Evolutionary conservation across 2,888 invertebrate species (phyloP), one percentile per base, ranked within the genome.

Genomic region (Sinhomidia bicolor): DNA sequence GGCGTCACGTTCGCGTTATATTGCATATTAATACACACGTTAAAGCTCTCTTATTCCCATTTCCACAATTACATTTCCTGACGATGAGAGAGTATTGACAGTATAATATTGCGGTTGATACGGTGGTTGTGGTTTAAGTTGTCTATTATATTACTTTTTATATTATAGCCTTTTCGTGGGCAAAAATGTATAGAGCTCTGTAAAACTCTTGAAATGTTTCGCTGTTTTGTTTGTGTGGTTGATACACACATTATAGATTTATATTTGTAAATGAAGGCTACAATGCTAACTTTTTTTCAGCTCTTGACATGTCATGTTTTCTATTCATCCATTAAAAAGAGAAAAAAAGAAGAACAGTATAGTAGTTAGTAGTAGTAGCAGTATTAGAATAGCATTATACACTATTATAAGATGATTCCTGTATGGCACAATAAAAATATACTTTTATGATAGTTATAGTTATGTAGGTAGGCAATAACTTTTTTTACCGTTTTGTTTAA

Each of bases 1-100:
- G 65, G 32, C 78, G 78, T 85, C 85, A 85, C 85, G 85, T 85
- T 85, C 85, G 76, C 78, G 85, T 85, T 78, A 79, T 65, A 76
- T 26, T 85, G 65, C 85, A 85, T 57, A 57, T 85, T 51, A n/a
- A n/a, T n/a, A 62, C 62, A 36, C 36, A 78, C 78, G 85, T 65
- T 20, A 17, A 32, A 47, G 76, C 76, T 62, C 51, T 65, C 32
- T 54, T 85, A 6, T 12, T 29, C 23, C 60, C 3, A 3, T 36
- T 36, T 36, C 36, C 36, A 36, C 36, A 5, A 7, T 36, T 7
- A n/a, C n/a, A n/a, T n/a, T n/a, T n/a, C n/a, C n/a, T n/a, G n/a
- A n/a, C n/a, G n/a, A n/a, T n/a, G n/a, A n/a, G n/a, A n/a, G n/a
- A n/a, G n/a, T n/a, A n/a, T n/a, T n/a, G n/a, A n/a, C n/a, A n/a